A percentile compares a stretch with the other conserved stretches of the same genome.
phyloP scores from a whole-genome alignment of 2,113 vertebrate genomes.

The Psittacula cyanocephala region DNA sequence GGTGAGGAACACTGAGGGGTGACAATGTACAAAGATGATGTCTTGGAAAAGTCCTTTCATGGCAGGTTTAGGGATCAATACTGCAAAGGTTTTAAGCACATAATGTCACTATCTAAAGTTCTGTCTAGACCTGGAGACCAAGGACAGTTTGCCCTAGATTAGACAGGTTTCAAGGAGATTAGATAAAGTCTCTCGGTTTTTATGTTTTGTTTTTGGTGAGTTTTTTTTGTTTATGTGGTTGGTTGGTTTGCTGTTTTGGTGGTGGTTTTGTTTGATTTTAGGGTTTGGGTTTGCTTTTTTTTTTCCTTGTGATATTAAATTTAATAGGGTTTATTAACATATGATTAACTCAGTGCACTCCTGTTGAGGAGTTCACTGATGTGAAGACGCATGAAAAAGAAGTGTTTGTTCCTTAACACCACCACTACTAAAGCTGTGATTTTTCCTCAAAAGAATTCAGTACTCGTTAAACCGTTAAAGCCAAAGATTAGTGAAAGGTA shows the following conservation, averaged over 20 bases:
- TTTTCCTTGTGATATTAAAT: background rate
- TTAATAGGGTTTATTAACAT: background rate
- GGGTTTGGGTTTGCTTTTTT: background rate
- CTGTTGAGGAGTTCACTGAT: background rate
- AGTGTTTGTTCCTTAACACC: background rate
- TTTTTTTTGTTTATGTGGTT: background rate
- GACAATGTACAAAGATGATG: background rate
- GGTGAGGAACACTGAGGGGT: background rate
- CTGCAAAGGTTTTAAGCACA: background rate
- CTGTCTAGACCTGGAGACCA: background rate
- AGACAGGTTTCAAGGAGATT: conserved; percentile 11
- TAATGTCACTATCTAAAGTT: background rate
- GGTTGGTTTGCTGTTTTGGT: background rate
- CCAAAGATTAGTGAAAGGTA: background rate
- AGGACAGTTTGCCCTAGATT: background rate
- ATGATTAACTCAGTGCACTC: background rate
- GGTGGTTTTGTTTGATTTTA: background rate
- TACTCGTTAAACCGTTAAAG: background rate
- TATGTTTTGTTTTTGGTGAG: background rate
- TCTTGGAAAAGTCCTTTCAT: background rate
- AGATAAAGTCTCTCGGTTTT: background rate
- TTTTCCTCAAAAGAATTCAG: background rate
- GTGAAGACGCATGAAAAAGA: background rate
- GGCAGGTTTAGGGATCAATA: background rate
- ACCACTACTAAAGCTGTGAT: background rate